Percentiles rank a stretch among this genome's conserved stretches.
phyloP scores from a whole-genome alignment of 2,113 vertebrate species.

The Vicugna pacos region DNA sequence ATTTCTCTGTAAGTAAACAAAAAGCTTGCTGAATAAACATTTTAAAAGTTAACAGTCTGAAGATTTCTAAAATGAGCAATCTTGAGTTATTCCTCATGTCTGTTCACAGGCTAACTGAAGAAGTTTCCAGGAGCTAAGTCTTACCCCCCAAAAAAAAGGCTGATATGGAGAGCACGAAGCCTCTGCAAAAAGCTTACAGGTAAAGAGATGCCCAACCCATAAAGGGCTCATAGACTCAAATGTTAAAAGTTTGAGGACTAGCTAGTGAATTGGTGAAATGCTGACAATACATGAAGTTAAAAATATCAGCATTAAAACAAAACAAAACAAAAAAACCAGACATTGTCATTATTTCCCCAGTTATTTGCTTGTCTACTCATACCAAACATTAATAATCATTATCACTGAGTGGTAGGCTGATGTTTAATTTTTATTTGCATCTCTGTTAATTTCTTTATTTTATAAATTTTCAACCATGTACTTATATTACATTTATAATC shows the following conservation, averaged over 20 bases:
- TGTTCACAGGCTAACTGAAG: not conserved
- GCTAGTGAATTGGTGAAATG: not conserved
- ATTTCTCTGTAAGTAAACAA: not conserved
- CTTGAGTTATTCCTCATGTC: not conserved
- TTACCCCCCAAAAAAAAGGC: not conserved
- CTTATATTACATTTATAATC: not conserved
- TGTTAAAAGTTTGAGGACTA: not conserved
- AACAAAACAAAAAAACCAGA: not conserved
- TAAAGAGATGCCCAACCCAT: not conserved
- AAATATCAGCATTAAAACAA: not conserved
- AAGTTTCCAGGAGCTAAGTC: not conserved
- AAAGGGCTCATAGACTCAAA: not conserved
- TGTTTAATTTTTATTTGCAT: not conserved
- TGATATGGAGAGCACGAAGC: not conserved
- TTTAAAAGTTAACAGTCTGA: not conserved
- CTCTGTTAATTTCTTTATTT: not conserved
- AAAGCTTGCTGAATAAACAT: not conserved
- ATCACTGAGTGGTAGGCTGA: not conserved
- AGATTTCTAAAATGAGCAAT: not conserved
- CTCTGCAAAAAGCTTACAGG: not conserved
- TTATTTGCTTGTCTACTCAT: not conserved
- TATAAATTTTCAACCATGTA: not conserved
- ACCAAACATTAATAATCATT: not conserved
- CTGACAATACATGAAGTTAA: not conserved
- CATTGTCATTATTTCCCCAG: not conserved